Base-by-base conservation (phyloP, 2,888 invertebrate species). In the Papilio elwesi region DNA sequence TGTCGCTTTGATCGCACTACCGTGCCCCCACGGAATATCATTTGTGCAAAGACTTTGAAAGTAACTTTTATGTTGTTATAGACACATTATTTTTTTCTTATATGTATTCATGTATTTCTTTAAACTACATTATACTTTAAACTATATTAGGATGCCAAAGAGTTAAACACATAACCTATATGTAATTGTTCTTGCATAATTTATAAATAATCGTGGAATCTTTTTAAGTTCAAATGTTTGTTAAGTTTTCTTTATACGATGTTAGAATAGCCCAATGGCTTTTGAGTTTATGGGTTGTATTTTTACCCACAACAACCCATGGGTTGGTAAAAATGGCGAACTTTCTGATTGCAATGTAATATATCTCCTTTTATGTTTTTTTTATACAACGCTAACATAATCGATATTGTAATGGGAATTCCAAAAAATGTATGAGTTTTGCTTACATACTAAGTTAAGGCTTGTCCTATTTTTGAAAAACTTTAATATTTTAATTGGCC, bases 1-100 rank as follows among this genome's bases (percentile, higher is more conserved):
- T 70, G 93, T 93, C 91, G 93, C 89, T 64, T 49, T 64, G n/a
- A 9, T 15, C n/a, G 16, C 11, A 16, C 15, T 26, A 13, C 5
- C 13, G 59, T 68, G 52, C 47, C 70, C 26, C 66, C 15, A 59
- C 64, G 74, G 72, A 70, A 66, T 52, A 26, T 53, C 13, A 15
- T 15, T 49, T 26, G 57, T 70, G 57, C 55, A 55, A 48, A 55
- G 70, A 55, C 64, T 36, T 51, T 36, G 38, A n/a, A 36, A 49
- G 16, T 65, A 51, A 36, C 36, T 49, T 65, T 65, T 13, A 51
- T n/a, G 65, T 36, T 26, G n/a, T 43, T 43, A 38, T 62, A 43
- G 59, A 38, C 13, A 43, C 59, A n/a, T 62, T 26, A 57, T n/a
- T 9, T 38, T n/a, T 36, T 36, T n/a, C 8, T 53, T 53, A 16